These are phyloP conservation scores for Mastomys natalensis DNA, from an alignment of 2,113 vertebrate genomes.

Conservation along the genomic window DNA sequence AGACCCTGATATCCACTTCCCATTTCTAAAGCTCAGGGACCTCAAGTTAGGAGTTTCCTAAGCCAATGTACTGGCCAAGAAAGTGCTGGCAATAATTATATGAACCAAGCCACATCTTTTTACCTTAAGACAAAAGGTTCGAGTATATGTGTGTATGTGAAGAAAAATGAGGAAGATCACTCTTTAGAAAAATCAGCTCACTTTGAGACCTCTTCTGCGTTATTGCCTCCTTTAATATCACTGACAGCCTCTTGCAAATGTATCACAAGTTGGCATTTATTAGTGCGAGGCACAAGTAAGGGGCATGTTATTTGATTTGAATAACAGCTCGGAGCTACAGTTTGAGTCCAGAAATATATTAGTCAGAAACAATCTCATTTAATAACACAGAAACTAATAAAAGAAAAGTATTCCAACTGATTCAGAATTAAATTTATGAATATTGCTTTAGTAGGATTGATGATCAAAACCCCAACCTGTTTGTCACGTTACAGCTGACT, in stretches of 20 bases:
- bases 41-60: slow-evolving; percentile 31
- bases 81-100: slow-evolving; percentile 73
- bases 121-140: slow-evolving; percentile 83
- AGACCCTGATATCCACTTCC: background rate
- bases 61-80: slow-evolving; percentile 75
- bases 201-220: slow-evolving; percentile 89
- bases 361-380: slow-evolving; percentile 99
- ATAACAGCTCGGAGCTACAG: slow-evolving; percentile 98
- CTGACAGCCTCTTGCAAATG: slow-evolving; percentile 95
- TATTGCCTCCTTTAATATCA: slow-evolving; percentile 93
- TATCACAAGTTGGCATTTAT: slow-evolving; percentile 99
- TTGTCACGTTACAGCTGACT: slow-evolving; percentile 91
- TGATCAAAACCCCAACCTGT: slow-evolving; percentile 93
- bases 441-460: slow-evolving; percentile 96
- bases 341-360: slow-evolving; percentile 97
- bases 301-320: slow-evolving; percentile 99
- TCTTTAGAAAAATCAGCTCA: slow-evolving; percentile 89
- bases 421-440: slow-evolving; percentile 99
- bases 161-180: slow-evolving; percentile 86
- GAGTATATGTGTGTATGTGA: slow-evolving; percentile 20
- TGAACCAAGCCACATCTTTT: slow-evolving; percentile 80
- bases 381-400: slow-evolving; percentile 99
- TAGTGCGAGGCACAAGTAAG: slow-evolving; percentile 98
- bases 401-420: slow-evolving; percentile 95
- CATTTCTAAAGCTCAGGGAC: background rate